These are phyloP conservation scores for Enteromius anoplus DNA, from an alignment of 2,797 vertebrate genomes.

Conservation along the genomic window DNA sequence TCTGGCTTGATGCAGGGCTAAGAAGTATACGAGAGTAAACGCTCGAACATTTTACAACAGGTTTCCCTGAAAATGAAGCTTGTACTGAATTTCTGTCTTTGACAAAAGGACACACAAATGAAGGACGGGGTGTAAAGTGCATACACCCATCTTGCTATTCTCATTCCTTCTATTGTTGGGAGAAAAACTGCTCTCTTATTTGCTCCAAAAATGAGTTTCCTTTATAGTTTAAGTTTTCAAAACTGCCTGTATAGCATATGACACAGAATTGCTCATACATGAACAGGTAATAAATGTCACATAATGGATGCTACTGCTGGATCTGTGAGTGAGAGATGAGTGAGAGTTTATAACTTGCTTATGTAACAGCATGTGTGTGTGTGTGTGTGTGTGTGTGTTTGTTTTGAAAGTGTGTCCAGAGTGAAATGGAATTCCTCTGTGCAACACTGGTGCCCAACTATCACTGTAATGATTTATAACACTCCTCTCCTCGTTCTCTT, in stretches of 20 bases:
- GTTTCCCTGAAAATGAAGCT: not conserved
- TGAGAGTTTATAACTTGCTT: not conserved
- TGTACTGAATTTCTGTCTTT: not conserved
- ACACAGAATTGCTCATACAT: not conserved
- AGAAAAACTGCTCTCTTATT: not conserved
- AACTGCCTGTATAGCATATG: not conserved
- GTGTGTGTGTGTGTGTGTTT: not conserved
- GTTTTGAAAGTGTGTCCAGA: not conserved
- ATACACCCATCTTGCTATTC: not conserved
- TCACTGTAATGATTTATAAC: not conserved
- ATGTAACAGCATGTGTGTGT: not conserved
- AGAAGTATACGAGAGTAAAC: not conserved
- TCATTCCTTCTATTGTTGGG: not conserved
- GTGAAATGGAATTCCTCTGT: slow-evolving; percentile 21
- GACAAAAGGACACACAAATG: not conserved
- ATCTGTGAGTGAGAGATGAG: not conserved
- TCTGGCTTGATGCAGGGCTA: not conserved
- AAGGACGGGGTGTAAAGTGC: not conserved
- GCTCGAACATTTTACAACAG: not conserved
- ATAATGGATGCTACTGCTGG: not conserved
- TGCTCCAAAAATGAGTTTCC: not conserved
- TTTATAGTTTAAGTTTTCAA: not conserved
- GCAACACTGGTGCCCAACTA: not conserved
- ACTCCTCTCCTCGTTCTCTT: not conserved
- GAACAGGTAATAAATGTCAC: not conserved